Base-by-base conservation (phyloP, 2,113 vertebrate genomes). In the Psephotus haematonotus region DNA sequence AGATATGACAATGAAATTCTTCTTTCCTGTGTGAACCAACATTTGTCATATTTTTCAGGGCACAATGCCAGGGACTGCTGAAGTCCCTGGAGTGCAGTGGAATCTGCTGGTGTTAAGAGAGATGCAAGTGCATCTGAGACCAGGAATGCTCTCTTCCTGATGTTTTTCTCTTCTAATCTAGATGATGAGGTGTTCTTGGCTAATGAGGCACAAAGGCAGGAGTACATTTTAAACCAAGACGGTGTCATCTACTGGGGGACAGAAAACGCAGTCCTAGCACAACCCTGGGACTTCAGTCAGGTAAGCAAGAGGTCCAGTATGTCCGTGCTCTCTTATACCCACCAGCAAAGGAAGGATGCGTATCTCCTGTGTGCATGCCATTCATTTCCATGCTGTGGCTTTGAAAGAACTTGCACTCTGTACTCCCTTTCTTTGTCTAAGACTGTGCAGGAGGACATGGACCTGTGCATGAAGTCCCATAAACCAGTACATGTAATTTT, bases 231-330 rank as follows among this genome's bases (percentile, higher is more conserved):
- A 97, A 99, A 98, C 62, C 98, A 99, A 92, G 95, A 98, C 0
- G 99, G 99, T 43, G 23, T 98, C 39, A 96, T 99, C 94, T 99
- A 97, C 93, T 79, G 29, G 70, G 99, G 99, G 70, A 97, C 95
- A 2, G 83, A 86, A 17, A 90, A 97, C 25, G 97, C 94, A 91
- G 97, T 98, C 76, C 28, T 46, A 7, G 20, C 65, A 11, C 82
- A 97, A 55, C n/a, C 92, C 27, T 99, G 99, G 99, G 97, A 98
- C 93, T 99, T 98, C 63, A 94, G 98, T 53, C 98, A 99, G 98
- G 98, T 99, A 97, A 86, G 94, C 29, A 86, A 85, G 57, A 65
- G 39, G 15, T 33, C 33, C 20, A 39, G 0, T 11, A 16, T 1
- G 5, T 13, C 79, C 31, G 49, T 57, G 37, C 28, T 41, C 13